Conservation (phyloP, 2,797 vertebrate genomes). For the Nyctalus aviator region DNA sequence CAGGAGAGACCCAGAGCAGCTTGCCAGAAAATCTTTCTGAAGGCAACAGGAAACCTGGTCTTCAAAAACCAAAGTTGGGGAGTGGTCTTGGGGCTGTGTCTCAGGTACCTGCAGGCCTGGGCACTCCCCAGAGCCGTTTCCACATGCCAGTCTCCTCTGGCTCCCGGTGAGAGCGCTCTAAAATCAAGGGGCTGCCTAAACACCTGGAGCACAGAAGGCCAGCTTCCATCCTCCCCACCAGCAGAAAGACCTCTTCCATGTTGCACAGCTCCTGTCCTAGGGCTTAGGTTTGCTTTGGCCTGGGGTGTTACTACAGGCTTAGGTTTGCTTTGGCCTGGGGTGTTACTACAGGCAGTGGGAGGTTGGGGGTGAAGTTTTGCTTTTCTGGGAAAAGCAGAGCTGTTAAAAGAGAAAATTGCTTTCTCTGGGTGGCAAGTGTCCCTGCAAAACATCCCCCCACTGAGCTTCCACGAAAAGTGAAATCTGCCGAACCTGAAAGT, state of each 20-base stretch:
- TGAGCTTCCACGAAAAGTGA: slow-evolving; percentile 45
- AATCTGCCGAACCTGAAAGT: slow-evolving; percentile 47
- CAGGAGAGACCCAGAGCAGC: slow-evolving; percentile 79
- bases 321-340: background rate
- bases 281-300: background rate
- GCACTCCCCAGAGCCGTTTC: background rate
- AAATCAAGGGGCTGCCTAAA: background rate
- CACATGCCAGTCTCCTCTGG: background rate
- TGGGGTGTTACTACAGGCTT: background rate
- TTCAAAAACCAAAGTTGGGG: slow-evolving; percentile 78
- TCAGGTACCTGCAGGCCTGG: background rate
- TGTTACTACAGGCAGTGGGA: background rate
- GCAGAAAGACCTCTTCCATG: background rate
- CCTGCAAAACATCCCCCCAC: background rate
- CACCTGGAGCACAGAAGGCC: background rate
- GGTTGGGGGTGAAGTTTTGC: background rate
- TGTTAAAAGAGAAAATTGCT: slow-evolving; percentile 63
- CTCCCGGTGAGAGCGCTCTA: background rate
- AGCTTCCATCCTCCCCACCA: background rate
- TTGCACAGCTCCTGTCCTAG: background rate
- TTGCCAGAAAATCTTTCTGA: slow-evolving; percentile 81
- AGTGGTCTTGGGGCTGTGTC: slow-evolving; percentile 19
- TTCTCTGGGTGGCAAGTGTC: slow-evolving; percentile 47
- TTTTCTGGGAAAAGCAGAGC: slow-evolving; percentile 54
- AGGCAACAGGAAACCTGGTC: slow-evolving; percentile 71